These are phyloP conservation scores for Zoanthus sociatus DNA, from an alignment of 92 coral and sea anemone species.

Conservation along the genomic window DNA sequence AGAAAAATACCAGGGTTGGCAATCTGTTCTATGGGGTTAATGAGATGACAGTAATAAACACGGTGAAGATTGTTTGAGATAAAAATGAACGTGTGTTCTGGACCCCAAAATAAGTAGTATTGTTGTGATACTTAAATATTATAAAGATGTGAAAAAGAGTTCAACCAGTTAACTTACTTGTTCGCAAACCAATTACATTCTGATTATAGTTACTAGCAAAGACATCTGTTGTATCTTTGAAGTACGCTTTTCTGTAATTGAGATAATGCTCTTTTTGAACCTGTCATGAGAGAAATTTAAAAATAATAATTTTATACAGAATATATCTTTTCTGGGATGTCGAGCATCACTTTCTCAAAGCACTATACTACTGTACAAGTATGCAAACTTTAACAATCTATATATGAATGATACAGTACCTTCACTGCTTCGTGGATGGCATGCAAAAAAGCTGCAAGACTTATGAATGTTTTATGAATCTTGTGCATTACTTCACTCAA, in stretches of 20 bases:
- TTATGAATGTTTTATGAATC: slow-evolving; percentile 93
- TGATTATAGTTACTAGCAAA: slow-evolving; percentile 59
- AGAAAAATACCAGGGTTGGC: too few relatives aligned
- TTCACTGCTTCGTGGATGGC: slow-evolving; percentile 93
- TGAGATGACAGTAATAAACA: too few relatives aligned
- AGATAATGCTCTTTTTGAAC: slow-evolving; percentile 89
- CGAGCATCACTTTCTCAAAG: neutral
- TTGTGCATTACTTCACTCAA: slow-evolving; percentile 95
- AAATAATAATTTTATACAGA: neutral
- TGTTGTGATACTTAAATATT: too few relatives aligned
- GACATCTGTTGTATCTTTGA: slow-evolving; percentile 86
- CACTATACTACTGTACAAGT: neutral
- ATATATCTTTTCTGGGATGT: neutral
- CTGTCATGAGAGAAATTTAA: slow-evolving; percentile 40
- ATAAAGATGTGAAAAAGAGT: neutral
- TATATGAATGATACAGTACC: slow-evolving; percentile 51
- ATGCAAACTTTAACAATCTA: neutral
- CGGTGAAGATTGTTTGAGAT: too few relatives aligned
- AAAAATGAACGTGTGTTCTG: too few relatives aligned
- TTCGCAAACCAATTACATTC: slow-evolving; percentile 44
- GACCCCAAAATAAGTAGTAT: too few relatives aligned
- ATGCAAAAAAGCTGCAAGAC: slow-evolving; percentile 93
- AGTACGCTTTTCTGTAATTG: slow-evolving; percentile 91
- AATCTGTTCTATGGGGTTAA: too few relatives aligned
- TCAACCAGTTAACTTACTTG: slow-evolving; percentile 61